phyloP scores from a whole-genome alignment of 1,140 invertebrate species.

The Lasioglossum baleicum region DNA sequence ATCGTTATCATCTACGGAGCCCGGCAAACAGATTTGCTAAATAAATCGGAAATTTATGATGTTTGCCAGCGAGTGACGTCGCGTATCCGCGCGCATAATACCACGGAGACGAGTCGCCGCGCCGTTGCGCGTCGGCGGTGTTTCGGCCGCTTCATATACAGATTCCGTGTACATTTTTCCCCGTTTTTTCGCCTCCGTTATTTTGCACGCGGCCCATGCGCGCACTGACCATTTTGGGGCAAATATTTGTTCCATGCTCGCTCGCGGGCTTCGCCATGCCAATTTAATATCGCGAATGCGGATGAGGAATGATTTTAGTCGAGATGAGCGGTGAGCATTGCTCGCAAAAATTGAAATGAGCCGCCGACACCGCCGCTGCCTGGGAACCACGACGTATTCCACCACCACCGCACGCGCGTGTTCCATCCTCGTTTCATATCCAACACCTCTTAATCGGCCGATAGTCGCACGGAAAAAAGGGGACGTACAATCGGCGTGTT shows the following conservation, averaged over 20 bases:
- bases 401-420: too few relatives aligned
- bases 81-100: conserved; percentile 61
- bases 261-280: conserved; percentile 57
- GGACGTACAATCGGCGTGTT: background rate
- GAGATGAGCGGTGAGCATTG: conserved; percentile 16
- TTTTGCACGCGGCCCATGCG: conserved; percentile 54
- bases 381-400: background rate
- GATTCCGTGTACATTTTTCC: conserved; percentile 57
- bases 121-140: background rate
- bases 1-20: conserved; percentile 47
- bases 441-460: background rate
- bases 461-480: too few relatives aligned
- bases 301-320: conserved; percentile 56
- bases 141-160: conserved; percentile 53
- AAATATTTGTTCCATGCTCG: conserved; percentile 62
- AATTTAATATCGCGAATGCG: conserved; percentile 64
- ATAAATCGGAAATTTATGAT: conserved; percentile 65
- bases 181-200: conserved; percentile 56
- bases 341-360: conserved; percentile 20
- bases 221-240: conserved; percentile 56
- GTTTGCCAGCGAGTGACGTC: conserved; percentile 55
- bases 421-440: background rate
- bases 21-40: conserved; percentile 53
- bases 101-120: conserved; percentile 45
- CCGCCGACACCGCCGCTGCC: too few relatives aligned